These are phyloP conservation scores for Martes flavigula DNA, from an alignment of 2,797 vertebrate genomes.

Conservation along the genomic window DNA sequence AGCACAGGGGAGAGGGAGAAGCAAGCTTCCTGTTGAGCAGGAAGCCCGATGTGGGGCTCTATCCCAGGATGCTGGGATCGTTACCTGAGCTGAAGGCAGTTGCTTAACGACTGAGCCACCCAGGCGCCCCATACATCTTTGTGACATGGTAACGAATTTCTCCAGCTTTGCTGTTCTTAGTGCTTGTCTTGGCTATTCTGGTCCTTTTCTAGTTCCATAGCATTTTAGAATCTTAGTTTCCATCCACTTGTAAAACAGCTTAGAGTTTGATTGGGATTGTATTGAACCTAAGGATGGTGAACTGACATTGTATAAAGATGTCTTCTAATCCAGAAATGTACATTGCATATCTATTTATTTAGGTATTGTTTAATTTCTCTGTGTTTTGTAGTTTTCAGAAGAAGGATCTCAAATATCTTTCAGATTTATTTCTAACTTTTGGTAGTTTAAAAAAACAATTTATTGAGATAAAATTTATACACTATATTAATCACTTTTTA, in stretches of 20 bases:
- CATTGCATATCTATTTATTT: not conserved
- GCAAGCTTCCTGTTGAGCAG: too few species aligned
- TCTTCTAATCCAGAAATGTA: not conserved
- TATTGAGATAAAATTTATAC: not conserved
- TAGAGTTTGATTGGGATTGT: not conserved
- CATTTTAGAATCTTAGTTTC: not conserved
- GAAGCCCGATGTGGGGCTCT: too few species aligned
- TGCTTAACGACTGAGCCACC: too few species aligned
- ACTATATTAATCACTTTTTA: not conserved
- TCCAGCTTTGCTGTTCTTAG: not conserved
- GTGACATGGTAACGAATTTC: not conserved
- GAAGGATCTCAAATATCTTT: not conserved
- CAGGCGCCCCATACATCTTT: not conserved
- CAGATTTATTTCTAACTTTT: not conserved
- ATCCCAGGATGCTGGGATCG: too few species aligned
- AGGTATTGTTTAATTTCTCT: not conserved
- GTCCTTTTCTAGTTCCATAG: not conserved
- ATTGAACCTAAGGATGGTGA: not conserved
- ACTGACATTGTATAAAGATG: not conserved
- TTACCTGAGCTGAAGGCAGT: too few species aligned
- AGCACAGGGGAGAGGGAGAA: too few species aligned
- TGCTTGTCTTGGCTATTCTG: not conserved
- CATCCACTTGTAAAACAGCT: not conserved
- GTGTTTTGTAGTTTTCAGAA: not conserved
- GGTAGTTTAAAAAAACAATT: not conserved